Evolutionary conservation across 2,113 vertebrate genomes (phyloP).

Genomic region (Cervus canadensis): DNA sequence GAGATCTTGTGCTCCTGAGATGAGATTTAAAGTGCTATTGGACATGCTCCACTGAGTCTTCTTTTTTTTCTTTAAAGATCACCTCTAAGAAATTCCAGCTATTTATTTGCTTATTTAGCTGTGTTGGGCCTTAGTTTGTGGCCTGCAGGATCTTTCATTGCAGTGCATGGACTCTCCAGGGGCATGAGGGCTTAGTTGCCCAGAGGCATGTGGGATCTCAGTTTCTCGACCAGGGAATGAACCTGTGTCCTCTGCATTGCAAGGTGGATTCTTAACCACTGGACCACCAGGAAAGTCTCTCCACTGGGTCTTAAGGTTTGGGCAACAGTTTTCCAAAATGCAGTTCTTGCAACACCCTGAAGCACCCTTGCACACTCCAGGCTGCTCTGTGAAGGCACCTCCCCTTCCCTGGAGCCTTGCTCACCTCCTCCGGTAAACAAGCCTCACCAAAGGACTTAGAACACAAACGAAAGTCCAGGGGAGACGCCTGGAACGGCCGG

Average conservation of each 20-base stretch:
- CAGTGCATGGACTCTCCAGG: not conserved
- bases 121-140: not conserved
- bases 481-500: not conserved
- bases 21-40: conserved; percentile 26
- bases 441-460: not conserved
- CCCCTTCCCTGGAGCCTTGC: not conserved
- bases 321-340: not conserved
- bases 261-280: not conserved
- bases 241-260: not conserved
- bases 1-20: not conserved
- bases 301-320: not conserved
- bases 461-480: conserved; percentile 36
- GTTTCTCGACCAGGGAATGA: not conserved
- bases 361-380: not conserved
- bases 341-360: not conserved
- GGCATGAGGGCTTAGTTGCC: not conserved
- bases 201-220: not conserved
- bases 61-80: not conserved
- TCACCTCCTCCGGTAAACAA: not conserved
- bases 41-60: not conserved
- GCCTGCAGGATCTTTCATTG: not conserved
- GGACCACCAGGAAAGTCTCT: not conserved
- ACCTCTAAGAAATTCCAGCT: not conserved
- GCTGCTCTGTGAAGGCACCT: not conserved
- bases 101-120: not conserved